Evolutionary conservation across 2,888 invertebrate genomes (phyloP), one percentile per base, ranked within the genome.

Genomic region (Nemapogon koenigi): DNA sequence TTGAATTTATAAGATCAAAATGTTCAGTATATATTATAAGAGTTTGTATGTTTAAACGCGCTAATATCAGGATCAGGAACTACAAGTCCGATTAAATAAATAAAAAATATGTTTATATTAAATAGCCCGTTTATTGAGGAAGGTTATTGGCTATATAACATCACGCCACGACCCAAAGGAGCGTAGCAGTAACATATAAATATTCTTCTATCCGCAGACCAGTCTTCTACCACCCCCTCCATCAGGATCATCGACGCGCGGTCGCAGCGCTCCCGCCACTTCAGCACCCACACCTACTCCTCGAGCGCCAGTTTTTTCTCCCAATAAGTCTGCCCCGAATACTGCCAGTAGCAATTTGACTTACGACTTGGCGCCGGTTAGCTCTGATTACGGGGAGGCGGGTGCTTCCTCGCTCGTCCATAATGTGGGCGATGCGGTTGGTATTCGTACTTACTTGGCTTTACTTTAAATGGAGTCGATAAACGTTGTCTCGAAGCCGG

Each of bases 171-270:
- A n/a, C n/a, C n/a, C n/a, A n/a, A n/a, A n/a, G n/a, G n/a, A n/a
- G n/a, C n/a, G n/a, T n/a, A n/a, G n/a, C n/a, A n/a, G n/a, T n/a
- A n/a, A n/a, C n/a, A n/a, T n/a, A n/a, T n/a, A n/a, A n/a, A n/a
- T n/a, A n/a, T n/a, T n/a, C n/a, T n/a, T n/a, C n/a, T n/a, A n/a
- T n/a, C n/a, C n/a, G 14, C 45, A 49, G 70, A 76, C 76, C 52
- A 76, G 76, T 0, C 65, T 80, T 0, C 60, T 78, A 1, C 80
- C 79, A 2, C 79, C 79, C 0, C 72, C 71, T 0, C 79, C 78
- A 0, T 55, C 68, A 3, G 68, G 66, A 1, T 43, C 64, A 0
- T 47, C 64, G 0, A 49, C 55, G 26, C 65, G 70, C 14, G 71
- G 66, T 0, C 65, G 72, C 15, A 62, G 52, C 45, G 59, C 68